Evolutionary conservation across 2,797 vertebrate species (phyloP).

Genomic region (Pangasius djambal): DNA sequence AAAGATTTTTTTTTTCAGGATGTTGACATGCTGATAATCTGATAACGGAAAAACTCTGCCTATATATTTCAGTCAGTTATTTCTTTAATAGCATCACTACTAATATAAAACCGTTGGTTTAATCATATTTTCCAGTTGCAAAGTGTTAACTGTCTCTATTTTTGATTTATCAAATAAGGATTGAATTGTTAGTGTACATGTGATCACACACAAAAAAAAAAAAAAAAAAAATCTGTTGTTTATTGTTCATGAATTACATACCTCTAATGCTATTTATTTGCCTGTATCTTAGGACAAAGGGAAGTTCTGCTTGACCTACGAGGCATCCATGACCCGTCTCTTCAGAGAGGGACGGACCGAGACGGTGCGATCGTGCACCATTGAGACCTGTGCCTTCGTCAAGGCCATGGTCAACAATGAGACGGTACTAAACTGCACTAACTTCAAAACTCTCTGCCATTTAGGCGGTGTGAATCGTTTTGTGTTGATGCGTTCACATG

Average conservation of each 20-base stretch:
- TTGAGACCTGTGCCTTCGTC: slow-evolving; percentile 86
- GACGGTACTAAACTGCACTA: slow-evolving; percentile 68
- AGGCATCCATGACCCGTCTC: slow-evolving; percentile 97
- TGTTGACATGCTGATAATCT: neutral
- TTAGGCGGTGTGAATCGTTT: neutral
- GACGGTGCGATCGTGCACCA: slow-evolving; percentile 93
- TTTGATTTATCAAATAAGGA: neutral
- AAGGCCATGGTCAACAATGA: slow-evolving; percentile 83
- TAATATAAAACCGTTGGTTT: neutral
- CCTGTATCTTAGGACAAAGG: slow-evolving; percentile 82
- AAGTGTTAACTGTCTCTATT: neutral
- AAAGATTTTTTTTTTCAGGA: neutral
- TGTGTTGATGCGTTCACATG: neutral
- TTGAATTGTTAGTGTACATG: neutral
- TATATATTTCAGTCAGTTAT: neutral
- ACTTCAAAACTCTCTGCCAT: neutral
- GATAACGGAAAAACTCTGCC: neutral
- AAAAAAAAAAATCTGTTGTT: neutral
- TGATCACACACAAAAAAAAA: neutral
- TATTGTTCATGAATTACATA: neutral
- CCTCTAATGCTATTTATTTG: neutral
- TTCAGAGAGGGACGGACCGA: slow-evolving; percentile 96
- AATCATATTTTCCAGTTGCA: neutral
- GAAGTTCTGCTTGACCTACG: slow-evolving; percentile 94
- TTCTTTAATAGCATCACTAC: neutral